These are phyloP conservation scores for Chaunax sp. DNA, from an alignment of 2,797 vertebrate species.

Conservation along the genomic window DNA sequence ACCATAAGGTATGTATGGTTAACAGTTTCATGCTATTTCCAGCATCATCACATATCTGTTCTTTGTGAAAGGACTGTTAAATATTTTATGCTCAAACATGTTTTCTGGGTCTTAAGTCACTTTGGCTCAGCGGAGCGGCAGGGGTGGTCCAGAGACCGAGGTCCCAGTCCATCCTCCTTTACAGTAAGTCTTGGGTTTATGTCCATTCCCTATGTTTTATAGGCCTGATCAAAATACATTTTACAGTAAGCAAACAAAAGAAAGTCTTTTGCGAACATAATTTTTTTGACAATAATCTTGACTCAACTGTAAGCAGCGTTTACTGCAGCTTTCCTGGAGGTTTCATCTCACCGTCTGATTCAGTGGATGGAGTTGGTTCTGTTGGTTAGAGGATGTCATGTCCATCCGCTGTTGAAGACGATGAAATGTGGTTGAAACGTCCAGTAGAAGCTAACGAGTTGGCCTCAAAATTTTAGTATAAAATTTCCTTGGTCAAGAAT, in stretches of 20 bases:
- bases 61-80: background rate
- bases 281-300: background rate
- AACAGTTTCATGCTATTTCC: conserved; percentile 6
- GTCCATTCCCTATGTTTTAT: background rate
- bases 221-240: background rate
- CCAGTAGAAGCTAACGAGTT: background rate
- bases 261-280: no score
- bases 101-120: conserved; percentile 56
- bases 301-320: background rate
- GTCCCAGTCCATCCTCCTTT: conserved; percentile 47
- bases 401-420: background rate
- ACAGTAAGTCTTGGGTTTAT: conserved; percentile 59
- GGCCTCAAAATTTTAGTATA: background rate
- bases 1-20: conserved; percentile 76
- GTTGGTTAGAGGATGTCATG: background rate
- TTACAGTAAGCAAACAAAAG: no score
- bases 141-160: conserved; percentile 68
- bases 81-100: background rate
- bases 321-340: background rate
- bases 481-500: background rate
- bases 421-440: background rate
- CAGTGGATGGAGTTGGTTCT: background rate
- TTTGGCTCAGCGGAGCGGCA: conserved; percentile 69
- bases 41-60: background rate
- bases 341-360: background rate